Evolutionary conservation across 1,140 invertebrate species (phyloP), one percentile per base, ranked within the genome.

Genomic region (Drosophila parvula): DNA sequence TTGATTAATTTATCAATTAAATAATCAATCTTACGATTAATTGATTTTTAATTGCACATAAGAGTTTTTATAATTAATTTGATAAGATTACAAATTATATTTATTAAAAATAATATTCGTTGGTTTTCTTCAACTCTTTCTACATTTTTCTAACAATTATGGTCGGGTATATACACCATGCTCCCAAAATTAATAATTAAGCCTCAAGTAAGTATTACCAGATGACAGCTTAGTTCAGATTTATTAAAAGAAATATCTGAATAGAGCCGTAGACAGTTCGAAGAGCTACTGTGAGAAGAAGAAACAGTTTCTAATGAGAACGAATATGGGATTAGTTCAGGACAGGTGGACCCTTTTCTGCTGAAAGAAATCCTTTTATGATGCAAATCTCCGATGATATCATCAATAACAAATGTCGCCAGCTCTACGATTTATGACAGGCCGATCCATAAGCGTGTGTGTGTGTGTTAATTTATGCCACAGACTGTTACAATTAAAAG

Each of bases 401-500:
- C 74, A 77, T 74, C 63, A 88, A 84, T 84, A 74, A 59, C 70
- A 81, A 75, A 82, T 86, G 83, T 86, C 76, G 55, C 48, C 74
- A 77, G 74, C 63, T 77, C 50, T 38, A 79, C 75, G 84, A 88
- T 89, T 89, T 89, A 85, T 89, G 80, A 84, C 69, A 78, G 68
- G 32, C 45, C 36, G 7, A 36, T 28, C 32, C n/a, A 18, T 18
- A 16, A 56, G 40, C 7, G 0, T 3, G 5, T 16, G n/a, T 79
- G n/a, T 79, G 69, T 60, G 79, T 70, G 62, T 81, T 81, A 74
- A 81, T 81, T 81, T 77, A 83, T 83, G 74, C 81, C 81, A 36
- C 11, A 74, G 77, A 89, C 80, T 88, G 85, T 89, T 89, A 89
- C 84, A 89, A 89, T 89, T 89, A 89, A 81, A 89, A 89, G 84